These are phyloP conservation scores for Cyprinodon tularosa DNA, from an alignment of 2,113 vertebrate genomes.

Conservation along the genomic window DNA sequence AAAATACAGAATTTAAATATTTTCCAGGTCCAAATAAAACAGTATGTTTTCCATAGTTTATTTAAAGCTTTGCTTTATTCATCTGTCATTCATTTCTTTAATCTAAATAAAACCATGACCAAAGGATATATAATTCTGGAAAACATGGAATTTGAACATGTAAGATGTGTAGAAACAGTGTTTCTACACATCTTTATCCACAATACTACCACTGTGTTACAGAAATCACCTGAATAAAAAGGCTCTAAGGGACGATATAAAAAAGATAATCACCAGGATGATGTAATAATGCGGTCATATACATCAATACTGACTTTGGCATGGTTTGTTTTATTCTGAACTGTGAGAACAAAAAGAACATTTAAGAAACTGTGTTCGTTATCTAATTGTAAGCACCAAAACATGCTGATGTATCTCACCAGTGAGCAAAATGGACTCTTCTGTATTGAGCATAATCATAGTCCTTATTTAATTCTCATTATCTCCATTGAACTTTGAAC, in stretches of 20 bases:
- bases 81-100: neutral
- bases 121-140: neutral
- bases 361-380: neutral
- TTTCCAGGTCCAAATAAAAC: no score
- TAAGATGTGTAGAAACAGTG: neutral
- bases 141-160: neutral
- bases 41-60: no score
- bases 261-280: neutral
- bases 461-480: neutral
- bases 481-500: neutral
- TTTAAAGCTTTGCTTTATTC: no score
- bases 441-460: neutral
- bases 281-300: conserved; percentile 14
- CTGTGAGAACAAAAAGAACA: neutral
- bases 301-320: neutral
- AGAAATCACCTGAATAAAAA: conserved; percentile 1
- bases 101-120: neutral
- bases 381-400: neutral
- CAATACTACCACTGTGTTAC: neutral
- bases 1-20: no score
- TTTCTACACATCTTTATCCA: neutral
- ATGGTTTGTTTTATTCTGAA: neutral
- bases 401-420: neutral
- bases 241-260: neutral
- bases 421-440: neutral